Base-by-base conservation (phyloP, 2,113 vertebrate species). In the Cacatua alba region DNA sequence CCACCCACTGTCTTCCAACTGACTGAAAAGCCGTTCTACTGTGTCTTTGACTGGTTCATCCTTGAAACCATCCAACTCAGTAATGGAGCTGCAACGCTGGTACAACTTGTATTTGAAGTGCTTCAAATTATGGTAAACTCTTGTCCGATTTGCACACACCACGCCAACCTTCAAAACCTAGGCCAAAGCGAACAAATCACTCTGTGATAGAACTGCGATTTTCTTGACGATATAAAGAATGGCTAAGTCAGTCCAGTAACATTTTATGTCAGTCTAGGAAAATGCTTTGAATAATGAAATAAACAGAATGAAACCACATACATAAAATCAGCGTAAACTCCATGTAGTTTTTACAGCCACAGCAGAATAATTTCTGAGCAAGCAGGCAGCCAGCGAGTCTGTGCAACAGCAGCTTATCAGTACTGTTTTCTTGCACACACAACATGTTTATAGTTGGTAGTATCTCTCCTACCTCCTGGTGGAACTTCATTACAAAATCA, bases 41-140 rank as follows among this genome's bases (percentile, higher is more conserved):
- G 96, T 97, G 81, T 98, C 98, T 96, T 98, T 98, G 78, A 98
- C 98, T 17, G 98, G 90, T 60, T 98, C 98, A 59, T 98, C 95
- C n/a, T 93, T 43, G 71, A 55, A 52, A 49, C 80, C 85, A 35
- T 97, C 94, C 29, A 39, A 39, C 60, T 94, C 43, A 3, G 97
- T 90, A 60, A 97, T 8, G 5, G 91, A 96, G 75, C 95, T 97
- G 88, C 98, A 99, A 35, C 95, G 81, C 90, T 98, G 60, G 59
- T 98, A 99, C 21, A 99, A 90, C 78, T 98, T 98, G 94, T 98
- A 99, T 92, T 99, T 99, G 96, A 98, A 99, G 93, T 99, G 99
- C 87, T 98, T 98, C 81, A 99, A 95, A 23, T 96, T 94, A 65
- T 99, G 98, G 90, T 99, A 99, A 94, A 98, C 97, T 92, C 94